phyloP scores from a whole-genome alignment of 1,140 invertebrate genomes.

The Drosophila lacertosa region DNA sequence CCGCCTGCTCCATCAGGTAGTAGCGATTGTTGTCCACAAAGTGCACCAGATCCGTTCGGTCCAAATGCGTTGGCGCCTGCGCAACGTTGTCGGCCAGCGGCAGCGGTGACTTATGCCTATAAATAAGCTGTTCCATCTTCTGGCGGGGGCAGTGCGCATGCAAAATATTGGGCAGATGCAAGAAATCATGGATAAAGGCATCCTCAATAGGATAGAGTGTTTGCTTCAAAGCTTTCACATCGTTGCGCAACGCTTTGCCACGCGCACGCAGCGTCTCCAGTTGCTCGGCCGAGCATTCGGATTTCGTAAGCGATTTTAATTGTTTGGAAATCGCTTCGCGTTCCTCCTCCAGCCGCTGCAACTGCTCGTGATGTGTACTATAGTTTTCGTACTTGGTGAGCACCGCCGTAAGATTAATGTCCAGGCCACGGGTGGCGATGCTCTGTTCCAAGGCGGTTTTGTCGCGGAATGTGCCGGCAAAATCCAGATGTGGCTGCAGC shows the following conservation, averaged over 20 bases:
- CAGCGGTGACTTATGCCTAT: slow-evolving; percentile 65
- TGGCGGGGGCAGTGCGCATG: slow-evolving; percentile 86
- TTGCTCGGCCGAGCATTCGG: slow-evolving; percentile 4
- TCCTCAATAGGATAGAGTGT: slow-evolving; percentile 86
- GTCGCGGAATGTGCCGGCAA: slow-evolving; percentile 85
- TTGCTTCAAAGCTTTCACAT: slow-evolving; percentile 85
- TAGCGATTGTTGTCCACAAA: slow-evolving; percentile 85
- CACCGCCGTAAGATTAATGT: slow-evolving; percentile 84
- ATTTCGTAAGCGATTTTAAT: slow-evolving; percentile 61
- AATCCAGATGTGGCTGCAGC: slow-evolving; percentile 86
- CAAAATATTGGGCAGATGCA: slow-evolving; percentile 87
- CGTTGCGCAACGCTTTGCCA: slow-evolving; percentile 85
- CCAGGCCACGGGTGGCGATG: slow-evolving; percentile 84
- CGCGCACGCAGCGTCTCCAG: slow-evolving; percentile 84
- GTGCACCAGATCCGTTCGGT: slow-evolving; percentile 84
- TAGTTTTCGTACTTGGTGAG: slow-evolving; percentile 85
- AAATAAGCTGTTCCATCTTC: slow-evolving; percentile 80
- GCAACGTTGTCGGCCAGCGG: not conserved
- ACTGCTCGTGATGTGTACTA: slow-evolving; percentile 82
- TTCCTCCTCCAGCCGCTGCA: slow-evolving; percentile 82
- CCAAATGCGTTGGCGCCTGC: slow-evolving; percentile 49
- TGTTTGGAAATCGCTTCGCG: slow-evolving; percentile 63
- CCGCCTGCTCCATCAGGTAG: slow-evolving; percentile 86
- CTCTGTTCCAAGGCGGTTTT: slow-evolving; percentile 84
- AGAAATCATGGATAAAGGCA: slow-evolving; percentile 84